Percentiles rank a stretch among this genome's conserved stretches.
phyloP scores from a whole-genome alignment of 2,888 invertebrate species.

The Tineola bisselliella region DNA sequence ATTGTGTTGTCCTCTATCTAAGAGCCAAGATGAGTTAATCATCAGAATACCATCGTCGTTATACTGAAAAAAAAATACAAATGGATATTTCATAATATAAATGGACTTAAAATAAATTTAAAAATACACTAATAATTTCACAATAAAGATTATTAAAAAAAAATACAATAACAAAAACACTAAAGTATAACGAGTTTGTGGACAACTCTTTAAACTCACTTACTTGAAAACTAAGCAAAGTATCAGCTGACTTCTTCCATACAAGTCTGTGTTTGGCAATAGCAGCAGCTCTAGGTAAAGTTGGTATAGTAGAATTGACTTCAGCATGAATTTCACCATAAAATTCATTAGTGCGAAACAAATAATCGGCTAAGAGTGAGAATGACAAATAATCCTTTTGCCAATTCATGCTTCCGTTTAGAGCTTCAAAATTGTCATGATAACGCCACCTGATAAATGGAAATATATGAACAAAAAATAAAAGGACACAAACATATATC shows the following conservation, averaged over 20 bases:
- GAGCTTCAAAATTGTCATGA: conserved; percentile 57
- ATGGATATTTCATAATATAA: too few species aligned
- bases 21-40: conserved; percentile 75
- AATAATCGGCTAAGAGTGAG: conserved; percentile 51
- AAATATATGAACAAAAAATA: too few species aligned
- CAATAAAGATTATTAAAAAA: too few species aligned
- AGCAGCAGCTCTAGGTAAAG: conserved; percentile 50
- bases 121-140: too few species aligned
- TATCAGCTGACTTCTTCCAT: conserved; percentile 61
- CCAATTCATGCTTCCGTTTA: conserved; percentile 66
- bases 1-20: conserved; percentile 61
- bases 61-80: conserved; percentile 64
- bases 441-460: conserved; percentile 50
- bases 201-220: too few species aligned
- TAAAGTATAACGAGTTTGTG: too few species aligned
- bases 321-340: conserved; percentile 53
- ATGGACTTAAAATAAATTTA: too few species aligned
- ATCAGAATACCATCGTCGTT: conserved; percentile 74
- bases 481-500: too few species aligned
- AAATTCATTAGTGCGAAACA: conserved; percentile 56
- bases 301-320: conserved; percentile 56
- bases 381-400: conserved; percentile 57
- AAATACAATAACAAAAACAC: too few species aligned
- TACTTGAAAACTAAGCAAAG: conserved; percentile 57
- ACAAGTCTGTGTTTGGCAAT: conserved; percentile 51